Evolutionary conservation across 2,888 invertebrate genomes (phyloP).

Genomic region (Stictocephala bisonia): DNA sequence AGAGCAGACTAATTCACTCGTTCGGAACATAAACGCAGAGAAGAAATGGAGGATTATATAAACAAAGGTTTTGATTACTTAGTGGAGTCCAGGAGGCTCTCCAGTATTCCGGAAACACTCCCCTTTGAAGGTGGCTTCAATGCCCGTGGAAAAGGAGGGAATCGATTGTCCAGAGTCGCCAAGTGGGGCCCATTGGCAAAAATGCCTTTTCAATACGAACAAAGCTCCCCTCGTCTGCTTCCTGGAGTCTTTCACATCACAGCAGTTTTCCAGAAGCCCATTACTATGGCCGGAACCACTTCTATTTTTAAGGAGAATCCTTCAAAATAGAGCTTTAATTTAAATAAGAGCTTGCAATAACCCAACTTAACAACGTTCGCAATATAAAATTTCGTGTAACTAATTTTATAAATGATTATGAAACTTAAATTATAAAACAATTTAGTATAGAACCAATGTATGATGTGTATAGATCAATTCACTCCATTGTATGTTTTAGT

Average conservation of each 20-base stretch:
- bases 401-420: no score
- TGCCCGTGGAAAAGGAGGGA: neutral
- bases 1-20: constrained; percentile 8
- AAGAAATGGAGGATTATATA: neutral
- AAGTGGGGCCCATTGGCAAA: constrained; percentile 19
- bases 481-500: no score
- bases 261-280: neutral
- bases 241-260: constrained; percentile 33
- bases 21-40: neutral
- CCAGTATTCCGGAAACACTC: constrained; percentile 26
- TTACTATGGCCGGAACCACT: constrained; percentile 3
- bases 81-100: neutral
- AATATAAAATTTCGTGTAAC: no score
- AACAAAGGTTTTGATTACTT: constrained; percentile 37
- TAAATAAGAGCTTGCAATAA: no score
- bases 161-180: constrained; percentile 25
- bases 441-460: no score
- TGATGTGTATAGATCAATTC: no score
- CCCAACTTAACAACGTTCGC: no score
- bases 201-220: constrained; percentile 40
- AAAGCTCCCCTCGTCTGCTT: constrained; percentile 11
- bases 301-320: no score
- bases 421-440: no score
- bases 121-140: constrained; percentile 22
- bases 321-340: no score